A percentile compares a stretch with the other conserved stretches of the same genome.
Evolutionary conservation across 2,797 vertebrate species (phyloP).

Genomic region (Phrynocephalus vlangalii): DNA sequence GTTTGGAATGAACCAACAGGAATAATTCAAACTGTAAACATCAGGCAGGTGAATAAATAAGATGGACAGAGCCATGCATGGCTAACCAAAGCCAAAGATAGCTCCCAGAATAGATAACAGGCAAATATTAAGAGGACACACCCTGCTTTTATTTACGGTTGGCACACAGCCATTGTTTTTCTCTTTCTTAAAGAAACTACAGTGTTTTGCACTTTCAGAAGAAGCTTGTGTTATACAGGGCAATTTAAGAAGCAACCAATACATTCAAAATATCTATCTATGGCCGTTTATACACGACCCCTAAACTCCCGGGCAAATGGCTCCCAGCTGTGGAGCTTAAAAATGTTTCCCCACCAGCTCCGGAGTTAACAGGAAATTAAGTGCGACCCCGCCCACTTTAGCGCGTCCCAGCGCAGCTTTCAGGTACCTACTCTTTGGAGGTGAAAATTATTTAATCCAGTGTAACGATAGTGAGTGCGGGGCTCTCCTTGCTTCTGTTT

Average conservation of each 20-base stretch:
- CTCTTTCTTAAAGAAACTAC: neutral
- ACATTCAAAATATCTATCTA: neutral
- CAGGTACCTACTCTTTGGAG: no score
- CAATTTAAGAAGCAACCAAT: neutral
- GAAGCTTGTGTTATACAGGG: neutral
- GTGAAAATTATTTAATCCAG: no score
- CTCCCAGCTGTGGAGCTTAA: no score
- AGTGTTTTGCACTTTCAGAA: neutral
- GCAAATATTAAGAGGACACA: neutral
- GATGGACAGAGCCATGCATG: neutral
- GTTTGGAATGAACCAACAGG: conserved; percentile 9
- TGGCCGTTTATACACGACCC: no score
- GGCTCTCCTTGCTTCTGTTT: no score
- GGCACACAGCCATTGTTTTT: neutral
- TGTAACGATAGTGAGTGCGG: no score
- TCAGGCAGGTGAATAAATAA: conserved; percentile 34
- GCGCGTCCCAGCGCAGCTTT: no score
- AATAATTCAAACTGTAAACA: conserved; percentile 23
- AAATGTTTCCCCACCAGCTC: no score
- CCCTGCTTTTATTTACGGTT: neutral
- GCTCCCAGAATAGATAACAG: neutral
- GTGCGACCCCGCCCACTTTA: no score
- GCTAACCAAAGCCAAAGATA: neutral
- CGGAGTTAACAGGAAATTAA: no score
- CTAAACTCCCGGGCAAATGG: no score